phyloP scores from a whole-genome alignment of 2,797 vertebrate species.

The Siniperca undulata region DNA sequence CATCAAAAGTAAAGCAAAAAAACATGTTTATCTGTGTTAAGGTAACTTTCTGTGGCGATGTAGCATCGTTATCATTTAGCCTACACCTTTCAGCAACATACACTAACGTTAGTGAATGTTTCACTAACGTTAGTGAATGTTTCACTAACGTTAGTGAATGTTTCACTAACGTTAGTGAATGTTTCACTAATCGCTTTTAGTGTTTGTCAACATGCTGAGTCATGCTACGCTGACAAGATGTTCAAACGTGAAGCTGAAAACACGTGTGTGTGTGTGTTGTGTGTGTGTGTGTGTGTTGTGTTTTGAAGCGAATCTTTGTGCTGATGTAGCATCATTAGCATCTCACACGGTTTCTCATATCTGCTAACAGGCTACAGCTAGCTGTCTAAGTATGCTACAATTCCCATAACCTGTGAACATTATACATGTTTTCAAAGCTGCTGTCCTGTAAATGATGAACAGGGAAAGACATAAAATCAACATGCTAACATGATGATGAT shows the following conservation, averaged over 20 bases:
- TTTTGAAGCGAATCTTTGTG: background rate
- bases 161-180: background rate
- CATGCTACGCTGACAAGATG: background rate
- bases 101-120: background rate
- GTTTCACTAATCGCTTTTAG: background rate
- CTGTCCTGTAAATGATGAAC: slow-evolving; percentile 4
- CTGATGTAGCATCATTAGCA: slow-evolving; percentile 5
- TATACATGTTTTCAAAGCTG: background rate
- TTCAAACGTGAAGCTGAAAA: background rate
- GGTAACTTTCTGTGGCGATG: background rate
- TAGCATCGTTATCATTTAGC: background rate
- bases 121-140: background rate
- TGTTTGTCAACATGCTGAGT: background rate
- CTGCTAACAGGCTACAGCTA: slow-evolving; percentile 24
- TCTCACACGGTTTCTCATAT: background rate
- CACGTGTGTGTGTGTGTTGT: background rate
- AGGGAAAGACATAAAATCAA: slow-evolving; percentile 5
- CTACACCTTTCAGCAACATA: background rate
- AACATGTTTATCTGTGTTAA: background rate
- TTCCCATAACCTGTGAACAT: slow-evolving; percentile 7
- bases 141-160: background rate
- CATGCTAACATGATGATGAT: slow-evolving; percentile 18
- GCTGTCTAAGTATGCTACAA: slow-evolving; percentile 5
- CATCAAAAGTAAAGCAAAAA: slow-evolving; percentile 1
- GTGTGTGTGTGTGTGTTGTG: background rate